Conservation (phyloP, 2,797 vertebrate genomes). For the Diplodus sargus region DNA sequence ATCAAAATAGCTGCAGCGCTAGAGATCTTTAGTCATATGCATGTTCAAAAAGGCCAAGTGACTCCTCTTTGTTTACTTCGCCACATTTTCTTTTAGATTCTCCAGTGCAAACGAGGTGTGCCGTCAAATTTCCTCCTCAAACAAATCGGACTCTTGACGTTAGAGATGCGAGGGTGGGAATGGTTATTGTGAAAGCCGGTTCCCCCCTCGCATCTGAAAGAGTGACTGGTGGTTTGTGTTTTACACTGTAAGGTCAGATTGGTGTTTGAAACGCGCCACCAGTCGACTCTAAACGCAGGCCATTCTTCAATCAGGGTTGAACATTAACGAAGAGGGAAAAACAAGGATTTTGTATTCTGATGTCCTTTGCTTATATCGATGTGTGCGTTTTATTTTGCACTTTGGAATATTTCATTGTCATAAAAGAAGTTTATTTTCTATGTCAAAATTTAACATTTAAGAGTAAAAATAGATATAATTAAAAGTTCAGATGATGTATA, state of each 20-base stretch:
- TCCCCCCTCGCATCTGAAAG: not conserved
- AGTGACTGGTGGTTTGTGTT: not conserved
- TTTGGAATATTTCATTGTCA: constrained; percentile 83
- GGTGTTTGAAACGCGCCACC: not conserved
- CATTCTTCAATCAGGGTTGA: constrained; percentile 66
- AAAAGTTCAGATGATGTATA: constrained; percentile 75
- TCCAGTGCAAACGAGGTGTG: constrained; percentile 11
- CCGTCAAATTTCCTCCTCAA: constrained; percentile 6
- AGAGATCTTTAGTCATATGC: constrained; percentile 28
- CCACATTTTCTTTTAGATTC: constrained; percentile 22
- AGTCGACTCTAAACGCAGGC: constrained; percentile 45
- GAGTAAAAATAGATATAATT: constrained; percentile 76
- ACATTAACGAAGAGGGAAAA: constrained; percentile 42
- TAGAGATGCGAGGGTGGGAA: constrained; percentile 7
- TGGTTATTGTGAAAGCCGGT: not conserved
- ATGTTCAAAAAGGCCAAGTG: constrained; percentile 31
- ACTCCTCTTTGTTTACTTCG: not conserved
- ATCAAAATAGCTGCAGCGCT: no score
- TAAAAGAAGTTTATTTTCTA: constrained; percentile 85
- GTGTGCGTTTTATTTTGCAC: constrained; percentile 83
- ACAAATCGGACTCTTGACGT: constrained; percentile 7
- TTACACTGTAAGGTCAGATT: constrained; percentile 10
- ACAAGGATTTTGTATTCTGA: constrained; percentile 74
- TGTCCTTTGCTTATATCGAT: constrained; percentile 79
- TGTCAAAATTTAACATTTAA: constrained; percentile 79